Evolutionary conservation across 1,140 invertebrate genomes (phyloP).

Genomic region (Acromyrmex heyeri): DNA sequence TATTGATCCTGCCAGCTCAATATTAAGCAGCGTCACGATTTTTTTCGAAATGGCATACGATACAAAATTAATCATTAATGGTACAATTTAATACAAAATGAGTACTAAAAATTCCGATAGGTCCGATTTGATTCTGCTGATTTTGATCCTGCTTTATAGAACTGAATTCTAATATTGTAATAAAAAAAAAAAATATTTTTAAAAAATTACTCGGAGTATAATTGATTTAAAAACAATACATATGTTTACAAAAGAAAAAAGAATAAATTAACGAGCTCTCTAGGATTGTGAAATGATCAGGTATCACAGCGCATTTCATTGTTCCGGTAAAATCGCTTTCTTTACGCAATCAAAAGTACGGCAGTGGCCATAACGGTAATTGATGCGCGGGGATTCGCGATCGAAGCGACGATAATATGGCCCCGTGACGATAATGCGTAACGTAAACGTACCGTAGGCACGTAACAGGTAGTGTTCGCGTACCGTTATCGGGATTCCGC

Average conservation of each 20-base stretch:
- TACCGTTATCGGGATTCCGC: constrained; percentile 73
- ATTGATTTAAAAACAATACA: not conserved
- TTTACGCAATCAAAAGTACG: constrained; percentile 1
- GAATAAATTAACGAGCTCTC: not conserved
- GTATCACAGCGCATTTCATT: not conserved
- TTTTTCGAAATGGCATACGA: too few relatives aligned
- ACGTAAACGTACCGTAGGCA: constrained; percentile 60
- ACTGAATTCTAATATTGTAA: too few relatives aligned
- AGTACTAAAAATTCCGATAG: too few relatives aligned
- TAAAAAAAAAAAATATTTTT: not conserved
- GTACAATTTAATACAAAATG: too few relatives aligned
- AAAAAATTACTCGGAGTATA: not conserved
- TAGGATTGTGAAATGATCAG: not conserved
- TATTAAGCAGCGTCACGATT: too few relatives aligned
- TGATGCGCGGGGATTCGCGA: constrained; percentile 24
- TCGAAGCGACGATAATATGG: constrained; percentile 62
- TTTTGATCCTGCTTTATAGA: too few relatives aligned
- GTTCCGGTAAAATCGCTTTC: constrained; percentile 27
- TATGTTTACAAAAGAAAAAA: not conserved
- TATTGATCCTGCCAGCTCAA: too few relatives aligned
- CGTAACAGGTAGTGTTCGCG: constrained; percentile 71
- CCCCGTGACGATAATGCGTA: constrained; percentile 60
- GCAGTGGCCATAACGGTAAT: constrained; percentile 5
- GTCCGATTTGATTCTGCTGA: too few relatives aligned
- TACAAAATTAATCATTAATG: too few relatives aligned